Evolutionary conservation across 2,113 vertebrate species (phyloP).

Genomic region (Syngnathus floridae): DNA sequence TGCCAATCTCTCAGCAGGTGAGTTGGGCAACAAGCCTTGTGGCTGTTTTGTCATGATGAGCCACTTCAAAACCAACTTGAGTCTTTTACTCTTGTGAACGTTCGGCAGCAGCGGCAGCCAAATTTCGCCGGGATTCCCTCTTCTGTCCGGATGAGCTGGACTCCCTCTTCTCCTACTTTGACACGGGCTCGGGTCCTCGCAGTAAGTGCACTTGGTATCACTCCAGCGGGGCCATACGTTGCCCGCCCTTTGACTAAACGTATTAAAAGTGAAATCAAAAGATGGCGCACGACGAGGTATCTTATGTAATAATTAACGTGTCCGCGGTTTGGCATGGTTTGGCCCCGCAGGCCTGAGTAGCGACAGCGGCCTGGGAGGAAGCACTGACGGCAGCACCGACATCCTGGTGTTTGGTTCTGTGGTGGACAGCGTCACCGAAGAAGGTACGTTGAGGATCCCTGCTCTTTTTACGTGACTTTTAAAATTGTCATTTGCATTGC

Average conservation of each 20-base stretch:
- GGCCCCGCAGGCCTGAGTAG: conserved; percentile 93
- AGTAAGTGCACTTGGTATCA: conserved; percentile 53
- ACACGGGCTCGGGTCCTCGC: conserved; percentile 76
- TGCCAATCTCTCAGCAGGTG: conserved; percentile 81
- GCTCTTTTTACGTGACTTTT: too few relatives aligned
- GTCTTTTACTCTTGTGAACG: neutral
- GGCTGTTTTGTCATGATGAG: neutral
- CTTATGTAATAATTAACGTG: conserved; percentile 66
- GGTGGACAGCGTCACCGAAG: conserved; percentile 92
- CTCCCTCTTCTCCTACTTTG: conserved; percentile 97
- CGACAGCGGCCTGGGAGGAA: conserved; percentile 92
- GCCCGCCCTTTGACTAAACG: neutral
- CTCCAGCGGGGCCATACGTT: neutral
- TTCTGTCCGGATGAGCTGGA: conserved; percentile 98
- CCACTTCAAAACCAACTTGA: conserved; percentile 5
- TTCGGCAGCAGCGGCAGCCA: conserved; percentile 79
- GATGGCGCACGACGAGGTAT: neutral
- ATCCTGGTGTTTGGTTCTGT: conserved; percentile 84
- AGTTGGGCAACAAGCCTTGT: neutral
- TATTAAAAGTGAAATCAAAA: neutral
- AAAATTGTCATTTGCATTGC: neutral
- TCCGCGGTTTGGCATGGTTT: conserved; percentile 66
- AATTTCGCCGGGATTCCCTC: conserved; percentile 89
- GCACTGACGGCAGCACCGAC: conserved; percentile 90
- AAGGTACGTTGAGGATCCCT: conserved; percentile 59